Evolutionary conservation across 2,888 invertebrate genomes (phyloP).

Genomic region (Tillus elongatus): DNA sequence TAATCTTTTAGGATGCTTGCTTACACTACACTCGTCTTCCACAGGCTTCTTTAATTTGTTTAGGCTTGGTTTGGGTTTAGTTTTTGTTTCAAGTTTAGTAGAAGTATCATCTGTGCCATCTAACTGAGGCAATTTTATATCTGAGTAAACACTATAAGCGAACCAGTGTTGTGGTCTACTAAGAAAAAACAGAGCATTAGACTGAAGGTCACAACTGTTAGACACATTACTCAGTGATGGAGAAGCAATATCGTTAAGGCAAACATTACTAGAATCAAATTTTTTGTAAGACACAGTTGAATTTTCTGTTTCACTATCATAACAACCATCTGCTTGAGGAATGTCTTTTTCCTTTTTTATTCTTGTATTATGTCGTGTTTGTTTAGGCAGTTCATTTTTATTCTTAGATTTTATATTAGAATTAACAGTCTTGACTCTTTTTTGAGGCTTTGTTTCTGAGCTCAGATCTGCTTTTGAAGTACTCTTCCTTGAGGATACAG

Average conservation of each 20-base stretch:
- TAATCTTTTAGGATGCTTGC: no score
- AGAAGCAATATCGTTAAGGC: no score
- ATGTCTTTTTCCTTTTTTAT: slow-evolving; percentile 13
- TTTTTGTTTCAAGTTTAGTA: background rate
- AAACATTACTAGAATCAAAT: no score
- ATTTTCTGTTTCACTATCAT: slow-evolving; percentile 18
- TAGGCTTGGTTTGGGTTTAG: slow-evolving; percentile 16
- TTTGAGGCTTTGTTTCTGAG: slow-evolving; percentile 1
- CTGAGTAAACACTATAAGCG: background rate
- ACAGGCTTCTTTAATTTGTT: slow-evolving; percentile 20
- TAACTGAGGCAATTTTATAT: slow-evolving; percentile 4
- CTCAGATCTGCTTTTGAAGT: slow-evolving; percentile 8
- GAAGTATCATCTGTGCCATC: slow-evolving; percentile 7
- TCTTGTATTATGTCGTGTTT: slow-evolving; percentile 1
- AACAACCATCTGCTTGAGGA: slow-evolving; percentile 25
- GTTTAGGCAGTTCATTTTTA: slow-evolving; percentile 5
- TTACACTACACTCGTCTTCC: no score
- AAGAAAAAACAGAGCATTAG: no score
- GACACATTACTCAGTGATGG: no score
- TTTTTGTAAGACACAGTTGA: no score
- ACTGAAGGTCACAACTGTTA: no score
- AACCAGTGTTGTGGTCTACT: no score
- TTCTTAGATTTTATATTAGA: slow-evolving; percentile 8
- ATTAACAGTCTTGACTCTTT: slow-evolving; percentile 7
- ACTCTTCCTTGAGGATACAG: slow-evolving; percentile 10